A percentile compares a stretch with the other conserved stretches of the same genome.
These are phyloP conservation scores for Balanococcus diminutus DNA, from an alignment of 2,888 invertebrate species.

Conservation along the genomic window DNA sequence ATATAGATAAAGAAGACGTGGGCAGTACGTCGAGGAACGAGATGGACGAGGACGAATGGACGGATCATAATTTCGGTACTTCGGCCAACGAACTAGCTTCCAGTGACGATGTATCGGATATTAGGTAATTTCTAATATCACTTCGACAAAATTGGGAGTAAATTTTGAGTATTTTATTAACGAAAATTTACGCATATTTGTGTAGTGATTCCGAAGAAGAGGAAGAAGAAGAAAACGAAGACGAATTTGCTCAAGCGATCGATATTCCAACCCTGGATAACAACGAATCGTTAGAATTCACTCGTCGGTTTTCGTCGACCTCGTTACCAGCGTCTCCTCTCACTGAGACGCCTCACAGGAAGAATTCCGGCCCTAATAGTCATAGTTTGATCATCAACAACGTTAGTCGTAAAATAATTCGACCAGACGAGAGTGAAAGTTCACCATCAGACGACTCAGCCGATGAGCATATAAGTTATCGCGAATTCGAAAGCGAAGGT, in stretches of 20 bases:
- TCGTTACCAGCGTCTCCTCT: slow-evolving; percentile 37
- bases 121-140: too few species aligned
- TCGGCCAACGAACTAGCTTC: slow-evolving; percentile 69
- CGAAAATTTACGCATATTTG: neutral
- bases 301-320: slow-evolving; percentile 41
- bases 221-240: slow-evolving; percentile 70
- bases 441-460: slow-evolving; percentile 59
- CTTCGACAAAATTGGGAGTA: too few species aligned
- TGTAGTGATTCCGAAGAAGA: slow-evolving; percentile 66
- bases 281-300: slow-evolving; percentile 45
- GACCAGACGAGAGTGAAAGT: slow-evolving; percentile 58
- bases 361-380: slow-evolving; percentile 47
- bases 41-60: slow-evolving; percentile 96
- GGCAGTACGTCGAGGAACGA: slow-evolving; percentile 73
- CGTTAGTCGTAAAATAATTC: slow-evolving; percentile 55
- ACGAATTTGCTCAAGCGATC: slow-evolving; percentile 72
- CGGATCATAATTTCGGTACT: slow-evolving; percentile 88
- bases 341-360: slow-evolving; percentile 6
- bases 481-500: slow-evolving; percentile 65
- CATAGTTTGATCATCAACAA: slow-evolving; percentile 42
- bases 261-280: slow-evolving; percentile 64
- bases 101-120: slow-evolving; percentile 64
- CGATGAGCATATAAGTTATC: slow-evolving; percentile 63
- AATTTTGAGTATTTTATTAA: neutral
- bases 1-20: slow-evolving; percentile 61